Evolutionary conservation across 2,113 vertebrate species (phyloP).

Genomic region (Amphilophus citrinellus): DNA sequence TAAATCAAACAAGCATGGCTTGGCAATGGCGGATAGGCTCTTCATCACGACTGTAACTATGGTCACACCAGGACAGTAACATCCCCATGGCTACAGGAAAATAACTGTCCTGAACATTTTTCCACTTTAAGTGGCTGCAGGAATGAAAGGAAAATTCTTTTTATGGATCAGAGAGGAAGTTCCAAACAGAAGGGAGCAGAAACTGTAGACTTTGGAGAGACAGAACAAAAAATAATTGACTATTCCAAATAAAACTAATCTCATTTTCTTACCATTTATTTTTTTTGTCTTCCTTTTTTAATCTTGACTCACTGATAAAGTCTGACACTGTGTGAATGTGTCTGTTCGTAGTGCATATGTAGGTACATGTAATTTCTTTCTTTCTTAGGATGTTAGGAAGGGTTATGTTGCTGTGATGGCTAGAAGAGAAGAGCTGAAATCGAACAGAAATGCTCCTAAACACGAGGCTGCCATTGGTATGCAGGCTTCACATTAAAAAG

Average conservation of each 20-base stretch:
- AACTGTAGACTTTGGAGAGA: background rate
- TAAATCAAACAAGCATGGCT: constrained; percentile 8
- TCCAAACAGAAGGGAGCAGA: background rate
- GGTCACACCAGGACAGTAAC: constrained; percentile 18
- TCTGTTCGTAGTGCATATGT: background rate
- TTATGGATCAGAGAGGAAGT: constrained; percentile 10
- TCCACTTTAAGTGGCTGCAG: background rate
- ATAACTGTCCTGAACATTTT: constrained; percentile 8
- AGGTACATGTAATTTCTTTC: too few species aligned
- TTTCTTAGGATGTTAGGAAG: accelerated
- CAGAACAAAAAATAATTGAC: background rate
- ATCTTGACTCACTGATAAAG: background rate
- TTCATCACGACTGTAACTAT: constrained; percentile 17
- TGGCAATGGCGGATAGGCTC: constrained; percentile 10
- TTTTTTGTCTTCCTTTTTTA: background rate
- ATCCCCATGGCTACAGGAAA: constrained; percentile 1
- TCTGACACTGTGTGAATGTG: background rate
- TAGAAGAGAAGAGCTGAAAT: background rate
- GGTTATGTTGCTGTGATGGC: background rate
- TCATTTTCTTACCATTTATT: background rate
- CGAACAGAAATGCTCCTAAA: background rate
- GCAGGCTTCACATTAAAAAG: too few species aligned
- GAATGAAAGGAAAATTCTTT: constrained; percentile 14
- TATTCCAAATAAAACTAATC: background rate
- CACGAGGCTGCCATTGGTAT: background rate